Conservation (phyloP, 2,888 invertebrate species). For the Archips xylosteana region DNA sequence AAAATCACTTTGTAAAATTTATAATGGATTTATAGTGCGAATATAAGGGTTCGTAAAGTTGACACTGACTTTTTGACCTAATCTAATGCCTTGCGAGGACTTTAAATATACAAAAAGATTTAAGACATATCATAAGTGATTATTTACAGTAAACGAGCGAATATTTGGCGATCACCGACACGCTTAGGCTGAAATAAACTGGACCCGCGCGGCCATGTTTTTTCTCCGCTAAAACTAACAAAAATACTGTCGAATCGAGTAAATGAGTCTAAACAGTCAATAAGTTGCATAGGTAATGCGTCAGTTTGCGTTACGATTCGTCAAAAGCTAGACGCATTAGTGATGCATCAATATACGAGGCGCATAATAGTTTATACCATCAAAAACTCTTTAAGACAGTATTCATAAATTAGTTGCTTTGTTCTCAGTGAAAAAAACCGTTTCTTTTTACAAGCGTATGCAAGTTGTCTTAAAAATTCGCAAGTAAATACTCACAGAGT, state of each 20-base stretch:
- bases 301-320: background rate
- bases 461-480: too few species aligned
- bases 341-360: background rate
- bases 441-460: background rate
- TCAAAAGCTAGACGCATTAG: background rate
- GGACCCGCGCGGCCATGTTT: slow-evolving; percentile 3
- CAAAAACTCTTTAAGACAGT: background rate
- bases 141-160: slow-evolving; percentile 25
- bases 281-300: background rate
- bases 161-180: slow-evolving; percentile 29
- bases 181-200: slow-evolving; percentile 26
- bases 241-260: background rate
- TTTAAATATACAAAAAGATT: background rate
- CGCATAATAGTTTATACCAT: background rate
- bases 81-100: background rate
- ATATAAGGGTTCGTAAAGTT: background rate
- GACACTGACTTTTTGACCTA: background rate
- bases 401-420: background rate
- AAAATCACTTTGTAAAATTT: background rate
- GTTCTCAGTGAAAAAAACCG: background rate
- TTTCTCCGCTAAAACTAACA: background rate
- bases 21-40: background rate
- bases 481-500: too few species aligned
- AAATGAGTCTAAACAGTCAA: background rate
- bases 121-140: background rate